Evolutionary conservation across 64 coral and sea anemone genomes (phyloP), one percentile per base, ranked within the genome.

Genomic region (Porites australiensis): DNA sequence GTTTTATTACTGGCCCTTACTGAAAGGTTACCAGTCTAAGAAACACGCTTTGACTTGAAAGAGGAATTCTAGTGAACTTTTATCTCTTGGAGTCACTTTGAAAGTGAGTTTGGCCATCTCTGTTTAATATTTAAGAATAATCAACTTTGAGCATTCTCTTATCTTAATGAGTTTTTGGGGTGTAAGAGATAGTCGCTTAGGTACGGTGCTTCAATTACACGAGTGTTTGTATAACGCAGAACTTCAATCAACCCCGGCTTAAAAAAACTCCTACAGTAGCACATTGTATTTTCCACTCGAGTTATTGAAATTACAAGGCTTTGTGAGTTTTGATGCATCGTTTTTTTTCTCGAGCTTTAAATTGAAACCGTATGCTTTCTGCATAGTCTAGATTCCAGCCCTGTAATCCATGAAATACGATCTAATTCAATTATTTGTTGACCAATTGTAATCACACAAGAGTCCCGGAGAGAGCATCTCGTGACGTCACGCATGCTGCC

Each of bases 341-440:
- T 67, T 68, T 68, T 4, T 18, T 14, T 48, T 10, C n/a, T 45
- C 45, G 11, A 69, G 4, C 46, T 9, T 16, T 50, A 12, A 84
- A 69, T 84, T 18, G 9, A 65, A 65, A 47, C 16, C 45, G n/a
- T 21, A 23, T 67, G 81, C 18, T 12, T 82, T 64, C 12, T 19
- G 59, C 81, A 84, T 84, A 51, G 61, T 18, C 44, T 7, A 84
- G 43, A 84, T 84, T 68, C 81, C 81, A 50, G 6, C 61, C 23
- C 16, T 63, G 14, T 68, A 84, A 84, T 84, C 81, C 81, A 52
- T 84, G 81, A 84, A 84, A 84, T 84, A 65, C 62, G 63, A 84
- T 84, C 95, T 94, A 96, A 94, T 94, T 96, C 20, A 93, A 96
- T 96, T 96, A 96, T 90, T 90, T 94, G 74, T 93, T 93, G 92